These are phyloP conservation scores for Pedionomus torquatus DNA, from an alignment of 2,113 vertebrate genomes.

Conservation along the genomic window DNA sequence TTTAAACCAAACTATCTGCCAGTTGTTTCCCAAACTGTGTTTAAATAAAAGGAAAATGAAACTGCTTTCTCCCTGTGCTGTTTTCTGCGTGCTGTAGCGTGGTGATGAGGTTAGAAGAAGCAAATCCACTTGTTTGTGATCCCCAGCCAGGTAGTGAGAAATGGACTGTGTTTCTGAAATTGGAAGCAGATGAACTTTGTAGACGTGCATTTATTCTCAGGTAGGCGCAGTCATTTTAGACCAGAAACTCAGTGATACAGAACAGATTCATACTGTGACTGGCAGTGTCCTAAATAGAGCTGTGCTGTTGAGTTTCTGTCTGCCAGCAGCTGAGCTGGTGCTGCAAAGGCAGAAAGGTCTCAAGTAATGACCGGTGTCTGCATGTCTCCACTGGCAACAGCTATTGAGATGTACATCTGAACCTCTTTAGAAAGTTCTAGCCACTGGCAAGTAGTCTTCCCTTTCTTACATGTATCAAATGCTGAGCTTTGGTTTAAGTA, in stretches of 20 bases:
- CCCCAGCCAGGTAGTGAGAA: not conserved
- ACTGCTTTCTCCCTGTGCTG: not conserved
- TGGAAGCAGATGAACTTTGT: not conserved
- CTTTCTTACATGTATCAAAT: fast-evolving
- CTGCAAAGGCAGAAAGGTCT: not conserved
- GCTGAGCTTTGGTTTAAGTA: not conserved
- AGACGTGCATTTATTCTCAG: not conserved
- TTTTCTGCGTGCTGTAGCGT: fast-evolving
- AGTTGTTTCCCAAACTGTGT: not conserved
- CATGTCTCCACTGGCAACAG: fast-evolving
- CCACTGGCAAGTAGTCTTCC: not conserved
- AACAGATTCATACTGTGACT: not conserved
- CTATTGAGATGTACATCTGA: fast-evolving
- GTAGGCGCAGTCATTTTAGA: not conserved
- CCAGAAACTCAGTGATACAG: not conserved
- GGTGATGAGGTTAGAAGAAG: not conserved
- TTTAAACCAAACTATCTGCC: not conserved
- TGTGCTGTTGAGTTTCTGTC: not conserved
- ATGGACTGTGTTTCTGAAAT: not conserved
- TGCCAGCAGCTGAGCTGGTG: not conserved
- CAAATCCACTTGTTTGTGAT: not conserved
- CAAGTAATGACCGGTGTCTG: not conserved
- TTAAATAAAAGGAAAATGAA: not conserved
- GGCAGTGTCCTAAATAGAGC: not conserved
- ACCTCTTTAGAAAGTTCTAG: not conserved